phyloP scores from a whole-genome alignment of 2,888 invertebrate species.

The Lithophane socia region DNA sequence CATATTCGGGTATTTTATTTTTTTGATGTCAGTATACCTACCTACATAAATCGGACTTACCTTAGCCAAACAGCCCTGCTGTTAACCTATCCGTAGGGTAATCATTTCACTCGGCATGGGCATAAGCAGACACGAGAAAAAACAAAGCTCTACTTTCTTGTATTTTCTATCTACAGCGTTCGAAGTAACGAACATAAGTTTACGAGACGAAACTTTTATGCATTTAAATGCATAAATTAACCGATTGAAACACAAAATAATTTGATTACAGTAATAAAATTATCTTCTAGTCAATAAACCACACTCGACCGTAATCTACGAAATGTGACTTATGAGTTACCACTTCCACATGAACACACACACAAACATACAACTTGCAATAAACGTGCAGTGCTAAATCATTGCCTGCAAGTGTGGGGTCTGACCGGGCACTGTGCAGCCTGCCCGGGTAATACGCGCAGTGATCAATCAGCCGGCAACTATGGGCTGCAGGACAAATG shows the following conservation, averaged over 20 bases:
- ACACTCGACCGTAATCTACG: slow-evolving; percentile 21
- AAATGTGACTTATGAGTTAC: slow-evolving; percentile 27
- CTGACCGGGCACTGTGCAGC: slow-evolving; percentile 36
- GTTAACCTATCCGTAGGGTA: background rate
- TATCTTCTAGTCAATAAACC: slow-evolving; percentile 42
- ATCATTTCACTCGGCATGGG: background rate
- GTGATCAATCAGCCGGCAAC: slow-evolving; percentile 66
- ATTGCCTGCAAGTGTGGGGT: slow-evolving; percentile 53
- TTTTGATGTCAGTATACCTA: background rate
- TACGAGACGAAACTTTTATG: background rate
- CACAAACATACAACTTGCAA: slow-evolving; percentile 42
- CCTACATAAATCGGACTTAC: too few relatives aligned
- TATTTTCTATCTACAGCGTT: background rate
- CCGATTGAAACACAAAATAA: background rate
- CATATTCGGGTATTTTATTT: background rate
- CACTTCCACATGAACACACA: slow-evolving; percentile 46
- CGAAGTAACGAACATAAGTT: slow-evolving; percentile 12
- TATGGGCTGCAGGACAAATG: slow-evolving; percentile 65
- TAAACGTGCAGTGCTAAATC: slow-evolving; percentile 66
- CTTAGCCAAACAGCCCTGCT: too few relatives aligned
- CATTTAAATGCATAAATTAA: slow-evolving; percentile 24
- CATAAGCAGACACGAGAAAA: background rate
- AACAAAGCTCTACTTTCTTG: background rate
- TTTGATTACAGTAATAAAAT: slow-evolving; percentile 24
- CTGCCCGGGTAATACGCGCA: slow-evolving; percentile 39